Evolutionary conservation across 2,888 invertebrate species (phyloP).

Genomic region (Cephus pulcher): DNA sequence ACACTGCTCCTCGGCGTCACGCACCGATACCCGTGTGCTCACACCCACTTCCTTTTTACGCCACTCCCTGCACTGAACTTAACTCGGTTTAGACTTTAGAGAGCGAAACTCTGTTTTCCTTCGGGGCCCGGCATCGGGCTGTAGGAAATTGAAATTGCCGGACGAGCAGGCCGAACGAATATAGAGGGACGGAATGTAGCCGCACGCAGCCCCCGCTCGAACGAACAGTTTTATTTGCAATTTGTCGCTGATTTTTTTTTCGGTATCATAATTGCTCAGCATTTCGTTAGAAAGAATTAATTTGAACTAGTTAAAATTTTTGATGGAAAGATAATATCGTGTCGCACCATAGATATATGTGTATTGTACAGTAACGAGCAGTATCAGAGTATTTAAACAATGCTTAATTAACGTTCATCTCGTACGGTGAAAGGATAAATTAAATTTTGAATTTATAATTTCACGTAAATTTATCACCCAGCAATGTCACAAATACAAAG

Average conservation of each 20-base stretch:
- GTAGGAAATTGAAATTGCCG: conserved; percentile 10
- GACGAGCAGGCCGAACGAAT: conserved; percentile 20
- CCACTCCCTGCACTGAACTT: conserved; percentile 61
- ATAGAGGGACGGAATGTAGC: conserved; percentile 33
- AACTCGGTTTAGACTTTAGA: conserved; percentile 33
- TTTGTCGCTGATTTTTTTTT: neutral
- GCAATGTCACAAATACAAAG: too few species aligned
- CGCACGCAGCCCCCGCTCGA: neutral
- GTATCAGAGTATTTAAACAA: too few species aligned
- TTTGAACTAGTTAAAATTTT: neutral
- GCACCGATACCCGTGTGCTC: conserved; percentile 64
- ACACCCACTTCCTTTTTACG: conserved; percentile 67
- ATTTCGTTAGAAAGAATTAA: neutral
- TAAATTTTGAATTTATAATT: too few species aligned
- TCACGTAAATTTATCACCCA: too few species aligned
- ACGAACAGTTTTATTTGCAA: neutral
- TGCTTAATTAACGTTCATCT: too few species aligned
- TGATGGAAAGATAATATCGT: neutral
- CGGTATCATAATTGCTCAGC: neutral
- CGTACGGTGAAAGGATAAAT: too few species aligned
- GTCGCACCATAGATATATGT: too few species aligned
- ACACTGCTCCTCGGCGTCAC: conserved; percentile 52
- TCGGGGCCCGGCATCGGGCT: neutral
- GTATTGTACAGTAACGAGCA: too few species aligned
- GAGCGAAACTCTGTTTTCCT: conserved; percentile 8